phyloP scores from a whole-genome alignment of 2,888 invertebrate genomes.

The Bhutanitis thaidina region DNA sequence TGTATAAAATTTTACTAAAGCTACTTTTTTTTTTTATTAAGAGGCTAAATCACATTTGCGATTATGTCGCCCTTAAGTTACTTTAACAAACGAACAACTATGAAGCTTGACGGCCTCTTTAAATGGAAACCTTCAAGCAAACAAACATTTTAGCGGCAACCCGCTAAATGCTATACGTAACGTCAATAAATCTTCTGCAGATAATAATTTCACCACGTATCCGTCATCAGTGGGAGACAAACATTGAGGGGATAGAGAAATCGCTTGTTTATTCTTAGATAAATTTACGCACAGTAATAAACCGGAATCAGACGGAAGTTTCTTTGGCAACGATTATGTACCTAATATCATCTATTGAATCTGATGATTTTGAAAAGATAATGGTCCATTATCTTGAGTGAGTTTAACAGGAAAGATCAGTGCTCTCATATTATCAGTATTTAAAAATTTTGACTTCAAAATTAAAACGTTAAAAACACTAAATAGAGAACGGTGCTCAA shows the following conservation, averaged over 20 bases:
- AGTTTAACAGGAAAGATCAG: too few relatives aligned
- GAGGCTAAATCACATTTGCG: too few relatives aligned
- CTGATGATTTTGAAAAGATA: too few relatives aligned
- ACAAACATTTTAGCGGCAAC: conserved; percentile 17
- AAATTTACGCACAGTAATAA: conserved; percentile 14
- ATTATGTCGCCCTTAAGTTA: too few relatives aligned
- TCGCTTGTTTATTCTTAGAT: conserved; percentile 6
- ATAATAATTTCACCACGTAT: conserved; percentile 16
- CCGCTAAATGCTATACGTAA: conserved; percentile 14
- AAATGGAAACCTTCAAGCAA: conserved; percentile 9
- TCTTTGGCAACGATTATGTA: background rate
- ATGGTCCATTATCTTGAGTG: too few relatives aligned
- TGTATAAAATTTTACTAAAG: too few relatives aligned
- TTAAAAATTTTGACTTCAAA: too few relatives aligned
- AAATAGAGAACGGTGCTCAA: too few relatives aligned
- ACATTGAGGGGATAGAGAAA: conserved; percentile 16
- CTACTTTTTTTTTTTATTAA: too few relatives aligned
- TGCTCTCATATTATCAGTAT: too few relatives aligned
- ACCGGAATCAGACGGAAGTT: background rate
- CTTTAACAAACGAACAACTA: conserved; percentile 3
- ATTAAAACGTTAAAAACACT: too few relatives aligned
- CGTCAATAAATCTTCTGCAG: conserved; percentile 18
- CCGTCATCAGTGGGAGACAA: conserved; percentile 16
- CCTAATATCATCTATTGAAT: too few relatives aligned
- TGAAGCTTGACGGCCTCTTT: background rate